A percentile compares a stretch with the other conserved stretches of the same genome.
Evolutionary conservation across 2,888 invertebrate species (phyloP).

Genomic region (Caenorhabditis imperialis): DNA sequence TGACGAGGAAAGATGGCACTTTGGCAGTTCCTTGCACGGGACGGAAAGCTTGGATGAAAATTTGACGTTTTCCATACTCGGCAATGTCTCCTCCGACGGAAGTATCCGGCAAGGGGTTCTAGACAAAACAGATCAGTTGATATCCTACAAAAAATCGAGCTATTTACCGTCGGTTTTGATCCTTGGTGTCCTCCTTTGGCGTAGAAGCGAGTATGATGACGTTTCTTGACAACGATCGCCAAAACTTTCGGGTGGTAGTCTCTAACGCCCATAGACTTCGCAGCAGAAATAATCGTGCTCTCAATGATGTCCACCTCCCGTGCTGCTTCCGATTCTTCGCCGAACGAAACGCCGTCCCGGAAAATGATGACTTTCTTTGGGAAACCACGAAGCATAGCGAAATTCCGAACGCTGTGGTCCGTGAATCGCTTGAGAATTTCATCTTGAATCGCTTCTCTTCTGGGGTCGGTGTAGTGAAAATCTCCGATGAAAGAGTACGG

Average conservation of each 20-base stretch:
- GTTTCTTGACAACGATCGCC: slow-evolving; percentile 51
- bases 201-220: slow-evolving; percentile 54
- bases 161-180: slow-evolving; percentile 28
- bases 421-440: slow-evolving; percentile 46
- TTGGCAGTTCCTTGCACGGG: slow-evolving; percentile 56
- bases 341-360: slow-evolving; percentile 54
- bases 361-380: slow-evolving; percentile 52
- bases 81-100: slow-evolving; percentile 50
- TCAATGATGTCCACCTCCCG: slow-evolving; percentile 45
- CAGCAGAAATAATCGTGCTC: slow-evolving; percentile 30
- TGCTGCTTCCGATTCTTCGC: slow-evolving; percentile 42
- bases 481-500: slow-evolving; percentile 54
- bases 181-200: slow-evolving; percentile 36
- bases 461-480: slow-evolving; percentile 49
- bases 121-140: background rate
- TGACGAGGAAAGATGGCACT: slow-evolving; percentile 43
- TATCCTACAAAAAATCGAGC: background rate
- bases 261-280: slow-evolving; percentile 16
- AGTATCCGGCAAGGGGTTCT: slow-evolving; percentile 55
- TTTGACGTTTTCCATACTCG: slow-evolving; percentile 55
- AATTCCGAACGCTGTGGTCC: slow-evolving; percentile 24
- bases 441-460: slow-evolving; percentile 43
- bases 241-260: slow-evolving; percentile 44
- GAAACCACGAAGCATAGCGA: slow-evolving; percentile 37
- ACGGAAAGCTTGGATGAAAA: slow-evolving; percentile 58